phyloP scores from a whole-genome alignment of 2,113 vertebrate species.

The Pelodiscus sinensis region DNA sequence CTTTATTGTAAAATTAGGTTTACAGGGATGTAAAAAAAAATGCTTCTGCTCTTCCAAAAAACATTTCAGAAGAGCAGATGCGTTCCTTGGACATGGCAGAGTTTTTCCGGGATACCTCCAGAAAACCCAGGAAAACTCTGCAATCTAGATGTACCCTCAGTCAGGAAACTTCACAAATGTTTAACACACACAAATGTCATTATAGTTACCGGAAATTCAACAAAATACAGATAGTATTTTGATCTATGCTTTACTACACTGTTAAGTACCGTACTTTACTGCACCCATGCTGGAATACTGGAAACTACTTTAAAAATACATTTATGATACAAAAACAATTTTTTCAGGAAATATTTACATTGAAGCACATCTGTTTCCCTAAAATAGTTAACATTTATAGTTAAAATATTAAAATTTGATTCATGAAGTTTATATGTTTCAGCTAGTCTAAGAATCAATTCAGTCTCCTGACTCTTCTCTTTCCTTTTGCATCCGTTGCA shows the following conservation, averaged over 20 bases:
- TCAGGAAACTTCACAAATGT: background rate
- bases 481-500: constrained; percentile 44
- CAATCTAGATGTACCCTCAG: background rate
- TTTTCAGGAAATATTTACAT: constrained; percentile 1
- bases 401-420: background rate
- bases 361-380: background rate
- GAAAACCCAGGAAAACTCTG: no score
- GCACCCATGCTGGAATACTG: background rate
- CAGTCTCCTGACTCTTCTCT: background rate
- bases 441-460: constrained; percentile 28
- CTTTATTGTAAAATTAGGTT: no score
- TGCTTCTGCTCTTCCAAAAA: no score
- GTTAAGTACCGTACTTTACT: background rate
- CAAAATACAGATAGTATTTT: background rate
- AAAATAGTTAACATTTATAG: constrained; percentile 11
- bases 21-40: no score
- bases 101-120: no score
- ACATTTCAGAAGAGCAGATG: no score
- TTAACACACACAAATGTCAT: background rate
- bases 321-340: background rate
- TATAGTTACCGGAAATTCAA: background rate
- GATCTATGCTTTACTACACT: background rate
- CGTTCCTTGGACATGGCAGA: no score
- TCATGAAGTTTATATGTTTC: background rate
- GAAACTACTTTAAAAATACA: background rate